These are phyloP conservation scores for Sparidentex hasta DNA, from an alignment of 2,797 vertebrate genomes.

Conservation along the genomic window DNA sequence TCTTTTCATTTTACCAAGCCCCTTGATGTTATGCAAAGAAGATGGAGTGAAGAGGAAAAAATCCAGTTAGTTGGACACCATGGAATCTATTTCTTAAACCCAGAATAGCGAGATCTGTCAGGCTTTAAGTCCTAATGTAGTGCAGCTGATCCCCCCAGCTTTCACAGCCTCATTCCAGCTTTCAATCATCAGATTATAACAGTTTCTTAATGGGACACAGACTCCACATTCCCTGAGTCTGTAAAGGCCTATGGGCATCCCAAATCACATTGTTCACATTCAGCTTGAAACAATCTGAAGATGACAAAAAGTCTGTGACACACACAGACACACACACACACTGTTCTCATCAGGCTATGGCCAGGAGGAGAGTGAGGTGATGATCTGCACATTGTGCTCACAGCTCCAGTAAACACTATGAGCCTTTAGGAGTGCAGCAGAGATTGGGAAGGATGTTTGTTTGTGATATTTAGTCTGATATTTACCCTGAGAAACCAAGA, in stretches of 20 bases:
- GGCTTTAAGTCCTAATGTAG: constrained; percentile 65
- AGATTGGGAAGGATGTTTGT: background rate
- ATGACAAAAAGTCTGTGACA: constrained; percentile 71
- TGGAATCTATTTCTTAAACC: constrained; percentile 47
- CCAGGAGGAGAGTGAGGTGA: constrained; percentile 34
- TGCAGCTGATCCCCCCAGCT: constrained; percentile 75
- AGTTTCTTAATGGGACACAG: constrained; percentile 81
- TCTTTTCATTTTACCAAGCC: constrained; percentile 47
- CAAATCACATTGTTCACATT: constrained; percentile 71
- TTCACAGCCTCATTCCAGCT: constrained; percentile 72
- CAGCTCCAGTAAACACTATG: constrained; percentile 11
- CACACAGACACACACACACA: constrained; percentile 44
- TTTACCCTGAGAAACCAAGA: background rate
- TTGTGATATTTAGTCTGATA: constrained; percentile 6
- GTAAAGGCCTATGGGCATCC: constrained; percentile 58
- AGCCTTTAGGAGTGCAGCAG: constrained; percentile 4
- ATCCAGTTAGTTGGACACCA: constrained; percentile 43
- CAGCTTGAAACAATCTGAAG: constrained; percentile 70
- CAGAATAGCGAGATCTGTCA: constrained; percentile 52
- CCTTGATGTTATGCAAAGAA: constrained; percentile 69
- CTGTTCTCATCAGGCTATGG: constrained; percentile 56
- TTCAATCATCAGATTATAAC: constrained; percentile 77
- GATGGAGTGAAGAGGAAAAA: constrained; percentile 42
- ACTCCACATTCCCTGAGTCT: constrained; percentile 57
- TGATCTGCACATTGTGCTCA: constrained; percentile 48